These are phyloP conservation scores for Bombycilla garrulus DNA, from an alignment of 2,113 vertebrate genomes.

Conservation along the genomic window DNA sequence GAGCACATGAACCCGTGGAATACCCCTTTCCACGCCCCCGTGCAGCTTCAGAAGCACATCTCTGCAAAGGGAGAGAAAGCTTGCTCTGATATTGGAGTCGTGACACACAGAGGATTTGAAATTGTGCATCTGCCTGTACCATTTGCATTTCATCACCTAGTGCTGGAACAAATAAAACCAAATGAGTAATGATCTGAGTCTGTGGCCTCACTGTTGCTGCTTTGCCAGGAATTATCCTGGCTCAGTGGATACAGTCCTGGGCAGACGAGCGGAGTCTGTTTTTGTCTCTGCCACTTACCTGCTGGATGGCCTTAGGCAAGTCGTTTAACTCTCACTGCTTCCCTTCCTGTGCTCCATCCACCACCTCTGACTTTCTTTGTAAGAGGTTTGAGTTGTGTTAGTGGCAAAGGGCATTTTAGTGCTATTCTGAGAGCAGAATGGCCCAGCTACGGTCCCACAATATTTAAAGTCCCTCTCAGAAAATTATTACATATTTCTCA, in stretches of 20 bases:
- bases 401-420: not conserved
- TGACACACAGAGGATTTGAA: conserved; percentile 4
- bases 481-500: not conserved
- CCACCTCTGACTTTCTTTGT: not conserved
- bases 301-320: not conserved
- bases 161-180: conserved; percentile 48
- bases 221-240: conserved; percentile 43
- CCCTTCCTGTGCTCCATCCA: not conserved
- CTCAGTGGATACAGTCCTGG: not conserved
- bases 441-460: not conserved
- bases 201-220: not conserved
- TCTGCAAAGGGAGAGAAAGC: not conserved
- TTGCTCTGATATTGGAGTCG: not conserved
- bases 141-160: conserved; percentile 55
- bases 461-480: not conserved
- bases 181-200: conserved; percentile 38
- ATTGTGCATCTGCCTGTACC: conserved; percentile 9
- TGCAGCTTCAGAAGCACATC: not conserved
- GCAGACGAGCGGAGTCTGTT: not conserved
- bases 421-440: not conserved
- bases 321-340: not conserved
- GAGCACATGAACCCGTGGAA: not conserved
- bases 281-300: conserved; percentile 29
- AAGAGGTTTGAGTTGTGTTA: not conserved
- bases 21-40: not conserved